Conservation (phyloP, 2,113 vertebrate species). For the Mormoops blainvillei region DNA sequence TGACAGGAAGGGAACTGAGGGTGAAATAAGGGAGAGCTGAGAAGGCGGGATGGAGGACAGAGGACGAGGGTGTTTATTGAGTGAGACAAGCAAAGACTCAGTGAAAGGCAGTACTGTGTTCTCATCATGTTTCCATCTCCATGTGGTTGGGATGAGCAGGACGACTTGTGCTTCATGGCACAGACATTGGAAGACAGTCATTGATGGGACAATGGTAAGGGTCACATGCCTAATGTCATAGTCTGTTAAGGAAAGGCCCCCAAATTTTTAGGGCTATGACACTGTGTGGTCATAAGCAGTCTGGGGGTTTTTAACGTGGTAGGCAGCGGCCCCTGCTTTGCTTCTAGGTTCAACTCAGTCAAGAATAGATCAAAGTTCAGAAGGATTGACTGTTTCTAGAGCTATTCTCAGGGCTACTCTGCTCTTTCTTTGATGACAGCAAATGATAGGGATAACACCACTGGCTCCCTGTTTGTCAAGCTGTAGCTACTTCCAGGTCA, state of each 20-base stretch:
- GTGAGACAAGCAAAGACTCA: accelerated
- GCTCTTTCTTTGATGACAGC: neutral
- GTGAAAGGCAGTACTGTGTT: accelerated
- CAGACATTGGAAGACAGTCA: neutral
- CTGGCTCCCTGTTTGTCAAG: accelerated
- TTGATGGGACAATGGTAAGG: no score
- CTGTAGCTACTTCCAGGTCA: neutral
- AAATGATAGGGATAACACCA: accelerated
- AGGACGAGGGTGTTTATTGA: accelerated
- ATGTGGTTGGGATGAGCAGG: accelerated
- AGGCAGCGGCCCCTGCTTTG: no score
- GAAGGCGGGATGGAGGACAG: neutral
- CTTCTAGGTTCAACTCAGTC: neutral
- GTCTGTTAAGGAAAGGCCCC: neutral
- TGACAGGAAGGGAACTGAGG: no score
- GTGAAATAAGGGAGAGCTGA: accelerated
- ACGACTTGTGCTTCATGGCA: neutral
- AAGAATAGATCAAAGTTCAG: neutral
- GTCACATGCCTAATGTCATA: accelerated
- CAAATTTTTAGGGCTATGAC: accelerated
- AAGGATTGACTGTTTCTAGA: neutral
- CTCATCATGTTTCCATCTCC: accelerated
- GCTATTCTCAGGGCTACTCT: accelerated
- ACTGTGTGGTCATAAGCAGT: no score
- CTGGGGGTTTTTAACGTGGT: no score